A percentile compares a stretch with the other conserved stretches of the same genome.
These are phyloP conservation scores for Xanthorhoe designata DNA, from an alignment of 2,888 invertebrate species.

Conservation along the genomic window DNA sequence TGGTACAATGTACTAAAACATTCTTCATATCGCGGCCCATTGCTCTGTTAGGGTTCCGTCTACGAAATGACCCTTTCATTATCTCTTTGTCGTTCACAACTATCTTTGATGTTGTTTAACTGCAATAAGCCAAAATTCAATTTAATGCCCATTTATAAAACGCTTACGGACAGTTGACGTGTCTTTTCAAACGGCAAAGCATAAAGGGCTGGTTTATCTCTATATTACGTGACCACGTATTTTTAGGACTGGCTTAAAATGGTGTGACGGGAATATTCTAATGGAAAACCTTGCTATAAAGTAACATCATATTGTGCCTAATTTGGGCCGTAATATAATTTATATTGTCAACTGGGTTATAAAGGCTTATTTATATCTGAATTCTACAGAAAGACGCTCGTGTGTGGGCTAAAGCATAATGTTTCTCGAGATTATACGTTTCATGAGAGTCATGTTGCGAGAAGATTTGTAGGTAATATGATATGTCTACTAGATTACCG, in stretches of 20 bases:
- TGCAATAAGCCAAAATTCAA: constrained; percentile 65
- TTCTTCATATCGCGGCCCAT: constrained; percentile 74
- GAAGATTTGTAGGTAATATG: constrained; percentile 12
- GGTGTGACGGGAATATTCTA: constrained; percentile 42
- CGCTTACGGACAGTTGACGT: constrained; percentile 53
- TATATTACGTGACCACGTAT: constrained; percentile 47
- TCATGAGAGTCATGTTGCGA: constrained; percentile 4
- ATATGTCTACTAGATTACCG: constrained; percentile 6
- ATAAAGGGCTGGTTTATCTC: constrained; percentile 51
- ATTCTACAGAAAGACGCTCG: constrained; percentile 13
- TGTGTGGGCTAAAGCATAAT: constrained; percentile 12
- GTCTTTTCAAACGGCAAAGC: constrained; percentile 52
- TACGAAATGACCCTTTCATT: constrained; percentile 67
- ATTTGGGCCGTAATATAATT: constrained; percentile 17
- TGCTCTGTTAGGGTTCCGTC: constrained; percentile 69
- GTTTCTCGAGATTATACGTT: constrained; percentile 17
- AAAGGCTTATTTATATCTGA: constrained; percentile 8
- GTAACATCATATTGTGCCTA: constrained; percentile 25
- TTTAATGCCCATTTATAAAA: constrained; percentile 65
- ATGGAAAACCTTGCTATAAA: constrained; percentile 38
- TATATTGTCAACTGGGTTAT: constrained; percentile 14
- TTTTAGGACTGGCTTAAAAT: constrained; percentile 46
- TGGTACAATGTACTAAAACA: constrained; percentile 57
- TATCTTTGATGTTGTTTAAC: constrained; percentile 69
- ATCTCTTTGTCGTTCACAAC: constrained; percentile 66